These are phyloP conservation scores for Tetranychus piercei DNA, from an alignment of 2,888 invertebrate genomes.

Conservation along the genomic window DNA sequence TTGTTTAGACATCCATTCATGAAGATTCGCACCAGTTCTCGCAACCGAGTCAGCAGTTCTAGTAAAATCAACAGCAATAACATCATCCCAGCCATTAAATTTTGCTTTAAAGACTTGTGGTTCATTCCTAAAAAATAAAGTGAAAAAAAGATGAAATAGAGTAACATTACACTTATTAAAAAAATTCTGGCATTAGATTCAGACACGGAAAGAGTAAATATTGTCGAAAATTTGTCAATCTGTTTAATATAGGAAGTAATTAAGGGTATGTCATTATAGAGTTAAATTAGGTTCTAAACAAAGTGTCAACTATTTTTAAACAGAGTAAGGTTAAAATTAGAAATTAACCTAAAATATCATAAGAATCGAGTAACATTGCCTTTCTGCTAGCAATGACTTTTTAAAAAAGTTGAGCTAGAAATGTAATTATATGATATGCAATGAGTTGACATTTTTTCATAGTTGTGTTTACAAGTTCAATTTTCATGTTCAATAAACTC, in stretches of 20 bases:
- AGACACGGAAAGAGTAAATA: background rate
- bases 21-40: constrained; percentile 84
- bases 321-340: background rate
- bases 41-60: constrained; percentile 91
- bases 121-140: constrained; percentile 33
- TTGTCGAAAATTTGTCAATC: background rate
- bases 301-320: background rate
- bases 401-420: too few relatives aligned
- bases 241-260: background rate
- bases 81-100: constrained; percentile 95
- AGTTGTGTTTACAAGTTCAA: too few relatives aligned
- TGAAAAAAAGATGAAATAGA: background rate
- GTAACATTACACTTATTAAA: background rate
- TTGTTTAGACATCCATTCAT: constrained; percentile 38
- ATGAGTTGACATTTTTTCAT: background rate
- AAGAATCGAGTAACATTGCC: background rate
- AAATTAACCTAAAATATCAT: background rate
- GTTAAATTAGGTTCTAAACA: background rate
- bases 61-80: constrained; percentile 95
- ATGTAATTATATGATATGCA: background rate
- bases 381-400: too few relatives aligned
- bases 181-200: background rate
- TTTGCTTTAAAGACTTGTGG: constrained; percentile 72
- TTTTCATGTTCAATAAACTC: too few relatives aligned
- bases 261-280: background rate